Evolutionary conservation across 2,888 invertebrate genomes (phyloP).

Genomic region (Eilema sororculum): DNA sequence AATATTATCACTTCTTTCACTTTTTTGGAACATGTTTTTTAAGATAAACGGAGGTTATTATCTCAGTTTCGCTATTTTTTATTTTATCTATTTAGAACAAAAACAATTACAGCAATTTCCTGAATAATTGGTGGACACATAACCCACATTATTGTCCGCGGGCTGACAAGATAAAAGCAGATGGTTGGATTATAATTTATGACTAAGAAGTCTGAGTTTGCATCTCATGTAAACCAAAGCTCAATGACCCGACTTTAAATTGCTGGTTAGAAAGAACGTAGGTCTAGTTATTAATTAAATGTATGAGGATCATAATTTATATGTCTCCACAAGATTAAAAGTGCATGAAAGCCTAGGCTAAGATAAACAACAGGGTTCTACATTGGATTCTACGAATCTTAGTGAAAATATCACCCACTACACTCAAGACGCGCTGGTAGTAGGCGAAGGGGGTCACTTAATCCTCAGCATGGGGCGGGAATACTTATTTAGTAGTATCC

Average conservation of each 20-base stretch:
- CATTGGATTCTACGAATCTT: too few species aligned
- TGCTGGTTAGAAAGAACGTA: not conserved
- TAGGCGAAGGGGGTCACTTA: too few species aligned
- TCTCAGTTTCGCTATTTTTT: not conserved
- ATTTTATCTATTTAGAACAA: conserved; percentile 4
- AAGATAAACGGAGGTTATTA: not conserved
- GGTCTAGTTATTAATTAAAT: too few species aligned
- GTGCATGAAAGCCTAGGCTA: too few species aligned
- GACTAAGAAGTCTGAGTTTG: not conserved
- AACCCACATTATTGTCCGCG: not conserved
- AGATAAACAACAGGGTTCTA: too few species aligned
- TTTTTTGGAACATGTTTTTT: not conserved
- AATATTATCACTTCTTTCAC: not conserved
- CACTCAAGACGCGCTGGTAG: too few species aligned
- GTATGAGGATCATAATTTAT: not conserved
- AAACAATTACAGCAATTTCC: not conserved
- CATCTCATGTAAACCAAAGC: not conserved
- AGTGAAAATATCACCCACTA: too few species aligned
- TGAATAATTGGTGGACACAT: not conserved
- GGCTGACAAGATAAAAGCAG: conserved; percentile 1
- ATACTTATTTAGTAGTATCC: too few species aligned
- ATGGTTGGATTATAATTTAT: not conserved
- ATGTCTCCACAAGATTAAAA: too few species aligned
- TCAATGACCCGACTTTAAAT: not conserved
- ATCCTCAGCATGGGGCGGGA: too few species aligned